Percentiles rank a stretch among this genome's conserved stretches.
These are phyloP conservation scores for Hydrolagus affinis DNA, from an alignment of 2,113 vertebrate species.

Conservation along the genomic window DNA sequence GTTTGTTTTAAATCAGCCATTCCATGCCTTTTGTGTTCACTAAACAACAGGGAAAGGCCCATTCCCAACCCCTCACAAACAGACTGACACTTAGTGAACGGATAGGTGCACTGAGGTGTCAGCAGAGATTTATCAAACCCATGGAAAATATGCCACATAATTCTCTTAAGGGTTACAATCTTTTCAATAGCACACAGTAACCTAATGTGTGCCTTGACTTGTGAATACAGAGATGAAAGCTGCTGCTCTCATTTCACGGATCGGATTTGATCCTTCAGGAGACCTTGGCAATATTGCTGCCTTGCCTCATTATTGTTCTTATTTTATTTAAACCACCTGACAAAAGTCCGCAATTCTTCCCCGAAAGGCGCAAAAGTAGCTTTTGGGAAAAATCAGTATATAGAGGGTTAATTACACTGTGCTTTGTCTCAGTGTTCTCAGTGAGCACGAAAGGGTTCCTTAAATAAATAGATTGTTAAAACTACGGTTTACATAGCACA, in stretches of 20 bases:
- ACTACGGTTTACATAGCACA: constrained; percentile 15
- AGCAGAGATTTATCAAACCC: neutral
- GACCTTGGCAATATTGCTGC: neutral
- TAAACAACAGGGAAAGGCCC: constrained; percentile 22
- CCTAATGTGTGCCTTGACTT: neutral
- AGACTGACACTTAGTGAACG: neutral
- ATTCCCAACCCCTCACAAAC: constrained; percentile 1
- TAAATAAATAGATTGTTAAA: constrained; percentile 27
- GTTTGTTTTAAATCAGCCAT: neutral
- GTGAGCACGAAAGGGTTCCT: constrained; percentile 25
- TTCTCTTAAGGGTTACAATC: neutral
- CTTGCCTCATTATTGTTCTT: neutral
- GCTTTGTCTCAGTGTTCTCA: constrained; percentile 26
- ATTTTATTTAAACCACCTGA: neutral
- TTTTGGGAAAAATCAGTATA: neutral
- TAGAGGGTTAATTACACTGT: constrained; percentile 28
- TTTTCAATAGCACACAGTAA: neutral
- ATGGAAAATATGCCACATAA: neutral
- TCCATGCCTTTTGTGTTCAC: neutral
- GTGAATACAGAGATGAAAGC: neutral
- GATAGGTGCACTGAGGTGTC: neutral
- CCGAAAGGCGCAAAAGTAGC: neutral
- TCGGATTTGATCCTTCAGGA: neutral
- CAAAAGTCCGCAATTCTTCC: neutral
- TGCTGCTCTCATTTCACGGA: neutral